phyloP scores from a whole-genome alignment of 30 jellyfish, hydroid and myxozoan species.

The Turritopsis rubra region DNA sequence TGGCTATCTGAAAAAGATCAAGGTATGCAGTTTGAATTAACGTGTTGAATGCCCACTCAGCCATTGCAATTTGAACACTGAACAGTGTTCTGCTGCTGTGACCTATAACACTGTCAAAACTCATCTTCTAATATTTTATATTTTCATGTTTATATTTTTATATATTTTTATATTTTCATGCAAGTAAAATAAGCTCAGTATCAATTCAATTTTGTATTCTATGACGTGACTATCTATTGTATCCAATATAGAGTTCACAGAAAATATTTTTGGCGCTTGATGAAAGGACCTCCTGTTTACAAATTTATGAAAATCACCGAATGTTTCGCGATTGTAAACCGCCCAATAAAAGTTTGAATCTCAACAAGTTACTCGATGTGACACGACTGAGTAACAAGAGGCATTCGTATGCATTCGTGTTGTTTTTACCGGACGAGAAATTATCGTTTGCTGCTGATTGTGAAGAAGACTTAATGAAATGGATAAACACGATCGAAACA shows the following conservation, averaged over 20 bases:
- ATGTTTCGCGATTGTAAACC: neutral
- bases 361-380: neutral
- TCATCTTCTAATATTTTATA: too few relatives aligned
- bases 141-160: too few relatives aligned
- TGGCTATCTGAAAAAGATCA: neutral
- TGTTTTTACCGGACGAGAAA: neutral
- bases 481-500: neutral
- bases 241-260: neutral
- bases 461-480: neutral
- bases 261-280: neutral
- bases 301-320: slow-evolving; percentile 8
- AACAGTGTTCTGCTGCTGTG: too few relatives aligned
- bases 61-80: too few relatives aligned
- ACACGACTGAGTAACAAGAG: neutral
- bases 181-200: too few relatives aligned
- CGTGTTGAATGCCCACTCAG: too few relatives aligned
- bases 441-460: neutral
- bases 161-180: too few relatives aligned
- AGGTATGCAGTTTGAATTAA: neutral
- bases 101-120: too few relatives aligned
- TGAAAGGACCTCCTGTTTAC: neutral
- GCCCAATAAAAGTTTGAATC: neutral
- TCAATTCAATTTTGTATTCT: too few relatives aligned
- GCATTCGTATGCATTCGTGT: neutral
- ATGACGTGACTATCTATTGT: too few relatives aligned